Base-by-base conservation (phyloP, 2,888 invertebrate genomes). In the Campopleginae sp. region DNA sequence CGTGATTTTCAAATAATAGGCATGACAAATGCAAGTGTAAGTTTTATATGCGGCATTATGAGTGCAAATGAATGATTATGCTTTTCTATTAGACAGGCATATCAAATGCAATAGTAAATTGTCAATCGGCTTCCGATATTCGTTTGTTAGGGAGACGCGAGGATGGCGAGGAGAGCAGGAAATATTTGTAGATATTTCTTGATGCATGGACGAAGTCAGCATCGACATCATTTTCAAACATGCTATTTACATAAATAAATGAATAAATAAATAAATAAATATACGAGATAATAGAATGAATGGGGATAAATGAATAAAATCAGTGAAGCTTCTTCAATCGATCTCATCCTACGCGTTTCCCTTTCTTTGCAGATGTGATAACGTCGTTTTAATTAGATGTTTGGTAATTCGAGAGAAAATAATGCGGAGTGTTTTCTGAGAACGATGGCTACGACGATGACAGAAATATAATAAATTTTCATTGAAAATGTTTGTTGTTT, bases 211-310 rank as follows among this genome's bases (percentile, higher is more conserved):
- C 23, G 19, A 33, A 14, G 31, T n/a, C 17, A 78, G 61, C 31
- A 48, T 48, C 38, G 19, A 17, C 27, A 58, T 14, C 27, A 44
- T 27, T 44, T 54, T 54, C 12, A 33, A 31, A 54, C 33, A 54
- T 68, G 38, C 31, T 19, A 58, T 78, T 8, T 58, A 54, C 75
- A 80, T 48, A 75, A 70, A 80, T 79, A 83, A 58, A 83, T 79
- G 80, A 58, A 83, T 80, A 58, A 72, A 84, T 76, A 71, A 63
- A 63, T 70, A 65, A 71, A 66, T 76, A 76, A 58, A 71, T 66
- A 70, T 61, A 44, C 79, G 79, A 80, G 68, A 54, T 61, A 33
- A 74, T 31, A 42, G 51, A 80, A 78, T 80, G 54, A 68, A 80
- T 76, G 23, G 63, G 70, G 31, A 38, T 61, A 71, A 70, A 42